Evolutionary conservation across 1,140 invertebrate genomes (phyloP).

Genomic region (Sinella curviseta): DNA sequence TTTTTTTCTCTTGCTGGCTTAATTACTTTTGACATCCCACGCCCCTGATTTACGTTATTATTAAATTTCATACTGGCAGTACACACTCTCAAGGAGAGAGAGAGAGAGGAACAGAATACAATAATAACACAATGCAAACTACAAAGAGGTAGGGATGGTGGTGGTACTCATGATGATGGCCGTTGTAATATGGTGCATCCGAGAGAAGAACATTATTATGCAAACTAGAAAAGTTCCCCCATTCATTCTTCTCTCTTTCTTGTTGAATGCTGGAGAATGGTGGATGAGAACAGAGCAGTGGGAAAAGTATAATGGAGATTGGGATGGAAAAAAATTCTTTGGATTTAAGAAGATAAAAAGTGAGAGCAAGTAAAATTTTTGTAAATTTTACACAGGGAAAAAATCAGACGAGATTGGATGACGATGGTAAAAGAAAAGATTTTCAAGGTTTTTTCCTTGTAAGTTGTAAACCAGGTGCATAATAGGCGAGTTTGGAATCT

Average conservation of each 20-base stretch:
- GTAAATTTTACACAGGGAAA: too few species aligned
- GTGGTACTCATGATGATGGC: background rate
- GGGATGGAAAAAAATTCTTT: background rate
- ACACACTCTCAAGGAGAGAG: background rate
- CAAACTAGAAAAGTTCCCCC: background rate
- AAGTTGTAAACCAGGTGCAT: too few species aligned
- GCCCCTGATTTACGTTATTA: slow-evolving; percentile 9
- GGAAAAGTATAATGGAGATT: background rate
- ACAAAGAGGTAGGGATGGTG: background rate
- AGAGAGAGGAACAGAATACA: background rate
- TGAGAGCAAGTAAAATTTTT: too few species aligned
- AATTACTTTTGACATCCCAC: slow-evolving; percentile 49
- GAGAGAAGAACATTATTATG: background rate
- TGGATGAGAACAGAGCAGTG: too few species aligned
- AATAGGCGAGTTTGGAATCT: too few species aligned
- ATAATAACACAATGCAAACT: too few species aligned
- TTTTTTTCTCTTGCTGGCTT: slow-evolving; percentile 41
- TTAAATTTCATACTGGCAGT: background rate
- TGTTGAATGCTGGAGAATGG: background rate
- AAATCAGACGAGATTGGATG: too few species aligned
- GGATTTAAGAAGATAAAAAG: too few species aligned
- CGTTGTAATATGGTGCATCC: background rate
- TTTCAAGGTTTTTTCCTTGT: too few species aligned
- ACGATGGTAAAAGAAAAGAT: too few species aligned
- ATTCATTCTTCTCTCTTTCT: background rate